phyloP scores from a whole-genome alignment of 2,888 invertebrate species.

The Nomada ruficornis region DNA sequence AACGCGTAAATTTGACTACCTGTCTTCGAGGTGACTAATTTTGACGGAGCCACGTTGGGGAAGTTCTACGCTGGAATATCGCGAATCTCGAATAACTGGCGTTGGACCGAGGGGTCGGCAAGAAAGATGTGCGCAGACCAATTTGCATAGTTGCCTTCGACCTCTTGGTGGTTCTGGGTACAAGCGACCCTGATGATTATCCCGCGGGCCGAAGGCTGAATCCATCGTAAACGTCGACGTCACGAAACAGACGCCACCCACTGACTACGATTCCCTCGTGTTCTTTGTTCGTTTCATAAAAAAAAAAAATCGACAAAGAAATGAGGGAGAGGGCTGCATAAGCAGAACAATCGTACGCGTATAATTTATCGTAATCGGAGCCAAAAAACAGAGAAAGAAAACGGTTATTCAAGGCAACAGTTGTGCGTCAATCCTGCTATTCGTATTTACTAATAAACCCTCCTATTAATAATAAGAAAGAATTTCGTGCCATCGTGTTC shows the following conservation, averaged over 20 bases:
- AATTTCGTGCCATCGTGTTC: background rate
- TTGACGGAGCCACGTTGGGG: slow-evolving; percentile 32
- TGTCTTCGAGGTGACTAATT: slow-evolving; percentile 62
- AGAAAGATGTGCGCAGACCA: slow-evolving; percentile 42
- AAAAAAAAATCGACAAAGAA: background rate
- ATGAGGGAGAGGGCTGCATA: slow-evolving; percentile 16
- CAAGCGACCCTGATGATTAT: slow-evolving; percentile 70
- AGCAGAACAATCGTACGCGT: slow-evolving; percentile 40
- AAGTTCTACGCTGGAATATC: slow-evolving; percentile 32
- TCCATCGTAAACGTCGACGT: slow-evolving; percentile 70
- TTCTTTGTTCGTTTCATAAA: slow-evolving; percentile 42
- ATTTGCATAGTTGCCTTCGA: slow-evolving; percentile 75
- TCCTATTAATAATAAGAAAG: no score
- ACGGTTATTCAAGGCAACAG: slow-evolving; percentile 21
- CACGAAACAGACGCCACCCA: slow-evolving; percentile 67
- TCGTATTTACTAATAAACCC: background rate
- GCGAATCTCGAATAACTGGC: slow-evolving; percentile 28
- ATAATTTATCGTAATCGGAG: slow-evolving; percentile 48
- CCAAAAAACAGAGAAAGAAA: slow-evolving; percentile 5
- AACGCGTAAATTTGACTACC: slow-evolving; percentile 50
- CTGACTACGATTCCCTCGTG: slow-evolving; percentile 58
- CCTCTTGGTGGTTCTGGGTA: slow-evolving; percentile 56
- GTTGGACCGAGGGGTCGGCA: slow-evolving; percentile 13
- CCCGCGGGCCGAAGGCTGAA: slow-evolving; percentile 69
- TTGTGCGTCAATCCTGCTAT: background rate